phyloP scores from a whole-genome alignment of 2,113 vertebrate genomes.

The Hemichromis elongatus region DNA sequence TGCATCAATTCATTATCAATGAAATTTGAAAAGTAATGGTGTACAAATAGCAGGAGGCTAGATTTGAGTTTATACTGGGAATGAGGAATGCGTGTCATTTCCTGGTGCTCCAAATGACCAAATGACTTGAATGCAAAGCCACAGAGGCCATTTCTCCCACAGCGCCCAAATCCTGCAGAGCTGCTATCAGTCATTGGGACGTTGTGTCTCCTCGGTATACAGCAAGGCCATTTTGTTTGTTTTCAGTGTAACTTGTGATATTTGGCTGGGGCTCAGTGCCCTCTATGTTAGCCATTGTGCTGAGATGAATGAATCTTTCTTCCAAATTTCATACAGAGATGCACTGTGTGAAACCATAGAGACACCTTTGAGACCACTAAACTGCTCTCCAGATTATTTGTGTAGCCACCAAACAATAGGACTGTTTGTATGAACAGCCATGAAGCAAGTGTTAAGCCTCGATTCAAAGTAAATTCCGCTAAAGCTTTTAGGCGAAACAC shows the following conservation, averaged over 20 bases:
- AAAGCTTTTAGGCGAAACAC: not conserved
- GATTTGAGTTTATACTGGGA: slow-evolving; percentile 43
- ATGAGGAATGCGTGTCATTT: slow-evolving; percentile 67
- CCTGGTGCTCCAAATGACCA: slow-evolving; percentile 55
- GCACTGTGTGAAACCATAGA: slow-evolving; percentile 40
- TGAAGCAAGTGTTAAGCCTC: not conserved
- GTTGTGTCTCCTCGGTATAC: slow-evolving; percentile 26
- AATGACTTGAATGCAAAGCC: slow-evolving; percentile 43
- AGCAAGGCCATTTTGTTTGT: slow-evolving; percentile 38
- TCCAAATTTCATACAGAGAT: slow-evolving; percentile 44
- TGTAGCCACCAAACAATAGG: not conserved
- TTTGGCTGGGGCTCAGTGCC: slow-evolving; percentile 39
- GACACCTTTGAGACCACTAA: slow-evolving; percentile 31
- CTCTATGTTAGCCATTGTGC: slow-evolving; percentile 53
- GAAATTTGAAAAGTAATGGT: not conserved
- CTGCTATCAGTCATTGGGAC: slow-evolving; percentile 36
- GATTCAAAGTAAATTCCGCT: not conserved
- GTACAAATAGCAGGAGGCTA: not conserved
- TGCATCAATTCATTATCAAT: not conserved
- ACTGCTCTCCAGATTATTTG: not conserved
- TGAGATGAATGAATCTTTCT: slow-evolving; percentile 51
- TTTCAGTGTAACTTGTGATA: slow-evolving; percentile 46
- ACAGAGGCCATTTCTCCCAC: slow-evolving; percentile 29
- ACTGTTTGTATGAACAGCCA: not conserved
- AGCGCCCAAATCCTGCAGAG: slow-evolving; percentile 10